phyloP scores from a whole-genome alignment of 2,797 vertebrate genomes.

The Myripristis jacobus region DNA sequence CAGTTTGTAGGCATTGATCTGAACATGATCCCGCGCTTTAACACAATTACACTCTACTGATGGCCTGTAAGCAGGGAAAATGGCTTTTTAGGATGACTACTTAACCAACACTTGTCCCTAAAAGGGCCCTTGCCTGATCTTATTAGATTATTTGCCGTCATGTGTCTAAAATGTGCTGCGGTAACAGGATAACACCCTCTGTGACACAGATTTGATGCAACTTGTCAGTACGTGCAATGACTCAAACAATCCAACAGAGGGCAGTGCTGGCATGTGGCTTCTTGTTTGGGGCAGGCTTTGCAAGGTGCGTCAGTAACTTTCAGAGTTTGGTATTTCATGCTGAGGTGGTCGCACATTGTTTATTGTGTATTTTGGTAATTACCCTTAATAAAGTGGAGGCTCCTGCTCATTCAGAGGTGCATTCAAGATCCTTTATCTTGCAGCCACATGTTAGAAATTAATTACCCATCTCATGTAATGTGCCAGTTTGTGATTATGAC shows the following conservation, averaged over 20 bases:
- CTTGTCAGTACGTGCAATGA: slow-evolving; percentile 14
- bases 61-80: slow-evolving; percentile 5
- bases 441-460: slow-evolving; percentile 42
- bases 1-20: slow-evolving; percentile 43
- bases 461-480: slow-evolving; percentile 37
- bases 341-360: slow-evolving; percentile 25
- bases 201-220: not conserved
- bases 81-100: slow-evolving; percentile 14
- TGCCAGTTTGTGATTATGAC: slow-evolving; percentile 31
- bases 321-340: slow-evolving; percentile 21
- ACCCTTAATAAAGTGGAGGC: slow-evolving; percentile 2
- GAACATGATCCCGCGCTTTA: slow-evolving; percentile 54
- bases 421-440: slow-evolving; percentile 33
- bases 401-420: not conserved
- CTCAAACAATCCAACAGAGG: slow-evolving; percentile 38
- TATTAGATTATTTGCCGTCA: slow-evolving; percentile 21
- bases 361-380: slow-evolving; percentile 36
- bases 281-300: no score
- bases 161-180: slow-evolving; percentile 23
- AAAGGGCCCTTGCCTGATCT: slow-evolving; percentile 10
- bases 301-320: slow-evolving; percentile 27
- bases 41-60: slow-evolving; percentile 24
- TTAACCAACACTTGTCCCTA: not conserved
- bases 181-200: slow-evolving; percentile 17
- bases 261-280: slow-evolving; percentile 27